Evolutionary conservation across 1,140 invertebrate species (phyloP).

Genomic region (Uloborus diversus): DNA sequence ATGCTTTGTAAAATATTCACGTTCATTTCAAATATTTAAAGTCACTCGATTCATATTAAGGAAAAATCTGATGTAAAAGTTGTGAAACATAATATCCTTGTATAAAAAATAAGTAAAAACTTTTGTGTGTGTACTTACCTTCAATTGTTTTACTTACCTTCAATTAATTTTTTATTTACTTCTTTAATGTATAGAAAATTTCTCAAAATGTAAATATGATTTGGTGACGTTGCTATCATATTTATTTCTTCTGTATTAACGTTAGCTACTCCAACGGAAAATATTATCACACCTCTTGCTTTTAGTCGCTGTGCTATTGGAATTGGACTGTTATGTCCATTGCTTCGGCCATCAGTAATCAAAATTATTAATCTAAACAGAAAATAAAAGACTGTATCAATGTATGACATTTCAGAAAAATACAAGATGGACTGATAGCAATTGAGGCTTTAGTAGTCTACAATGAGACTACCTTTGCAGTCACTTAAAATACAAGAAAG

Average conservation of each 20-base stretch:
- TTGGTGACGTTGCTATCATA: constrained; percentile 4
- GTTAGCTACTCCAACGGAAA: constrained; percentile 28
- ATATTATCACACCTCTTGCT: constrained; percentile 12
- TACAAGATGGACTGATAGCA: not conserved
- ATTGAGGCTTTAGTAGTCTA: not conserved
- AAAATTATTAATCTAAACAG: constrained; percentile 25
- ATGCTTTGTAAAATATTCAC: not conserved
- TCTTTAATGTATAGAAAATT: constrained; percentile 20
- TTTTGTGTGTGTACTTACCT: no score
- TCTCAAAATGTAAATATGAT: constrained; percentile 38
- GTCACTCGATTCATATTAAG: not conserved
- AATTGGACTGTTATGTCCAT: not conserved
- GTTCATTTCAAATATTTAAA: not conserved
- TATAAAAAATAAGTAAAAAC: not conserved
- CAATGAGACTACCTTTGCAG: not conserved
- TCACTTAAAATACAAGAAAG: not conserved
- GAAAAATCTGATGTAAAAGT: not conserved
- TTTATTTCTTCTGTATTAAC: constrained; percentile 27
- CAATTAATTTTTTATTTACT: constrained; percentile 2
- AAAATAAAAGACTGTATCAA: not conserved
- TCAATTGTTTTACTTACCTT: no score
- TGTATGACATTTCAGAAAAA: no score
- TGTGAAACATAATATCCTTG: not conserved
- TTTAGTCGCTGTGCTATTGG: not conserved
- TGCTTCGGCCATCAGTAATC: constrained; percentile 41